These are phyloP conservation scores for Acanthornis magna DNA, from an alignment of 2,797 vertebrate genomes.

Conservation along the genomic window DNA sequence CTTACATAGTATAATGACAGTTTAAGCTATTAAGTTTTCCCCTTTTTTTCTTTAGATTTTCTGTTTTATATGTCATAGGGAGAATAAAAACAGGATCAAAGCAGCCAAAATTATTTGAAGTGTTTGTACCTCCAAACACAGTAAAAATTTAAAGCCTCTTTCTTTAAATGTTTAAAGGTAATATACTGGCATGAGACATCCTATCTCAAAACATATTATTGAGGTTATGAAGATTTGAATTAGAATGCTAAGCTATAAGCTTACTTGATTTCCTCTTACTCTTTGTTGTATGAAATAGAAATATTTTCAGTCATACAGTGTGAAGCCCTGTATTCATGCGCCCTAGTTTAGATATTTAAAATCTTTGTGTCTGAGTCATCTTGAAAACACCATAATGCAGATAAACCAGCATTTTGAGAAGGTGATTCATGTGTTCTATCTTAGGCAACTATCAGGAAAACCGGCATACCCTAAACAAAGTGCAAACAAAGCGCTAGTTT, in stretches of 20 bases:
- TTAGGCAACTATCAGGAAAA: background rate
- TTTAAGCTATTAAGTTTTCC: background rate
- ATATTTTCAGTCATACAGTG: background rate
- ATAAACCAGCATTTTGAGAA: background rate
- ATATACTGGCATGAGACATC: background rate
- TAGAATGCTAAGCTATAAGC: background rate
- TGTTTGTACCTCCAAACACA: background rate
- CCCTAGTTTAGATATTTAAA: background rate
- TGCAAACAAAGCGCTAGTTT: background rate
- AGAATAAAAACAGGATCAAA: background rate
- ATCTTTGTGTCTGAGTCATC: background rate
- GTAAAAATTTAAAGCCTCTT: background rate
- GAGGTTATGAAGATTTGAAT: background rate
- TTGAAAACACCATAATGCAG: background rate
- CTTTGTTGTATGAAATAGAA: background rate
- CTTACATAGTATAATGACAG: background rate
- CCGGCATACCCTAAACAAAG: background rate
- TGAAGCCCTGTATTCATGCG: background rate
- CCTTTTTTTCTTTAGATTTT: background rate
- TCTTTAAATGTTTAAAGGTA: background rate
- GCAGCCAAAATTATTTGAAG: background rate
- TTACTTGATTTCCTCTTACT: background rate
- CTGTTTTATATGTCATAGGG: background rate
- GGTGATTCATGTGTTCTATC: background rate
- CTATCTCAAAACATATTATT: background rate